These are phyloP conservation scores for Protophormia terraenovae DNA, from an alignment of 2,888 invertebrate species.

Conservation along the genomic window DNA sequence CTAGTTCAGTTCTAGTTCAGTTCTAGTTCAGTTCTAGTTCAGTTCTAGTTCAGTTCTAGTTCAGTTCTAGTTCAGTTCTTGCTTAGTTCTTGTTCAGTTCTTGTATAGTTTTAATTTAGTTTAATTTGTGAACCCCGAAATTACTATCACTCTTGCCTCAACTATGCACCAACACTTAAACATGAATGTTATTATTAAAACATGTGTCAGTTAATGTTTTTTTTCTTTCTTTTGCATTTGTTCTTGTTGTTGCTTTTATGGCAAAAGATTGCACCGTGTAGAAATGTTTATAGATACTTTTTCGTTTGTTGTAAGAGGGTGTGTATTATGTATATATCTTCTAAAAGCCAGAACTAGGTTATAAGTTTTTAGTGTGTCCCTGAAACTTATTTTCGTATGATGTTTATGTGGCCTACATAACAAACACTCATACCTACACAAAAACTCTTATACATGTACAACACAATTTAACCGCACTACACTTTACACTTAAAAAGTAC, in stretches of 20 bases:
- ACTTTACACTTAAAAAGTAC: constrained; percentile 42
- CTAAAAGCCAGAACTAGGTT: constrained; percentile 58
- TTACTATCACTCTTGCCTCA: neutral
- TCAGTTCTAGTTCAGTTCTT: too few species aligned
- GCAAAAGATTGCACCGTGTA: constrained; percentile 8
- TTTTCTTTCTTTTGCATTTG: neutral
- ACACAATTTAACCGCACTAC: constrained; percentile 27
- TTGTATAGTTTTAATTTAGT: too few species aligned
- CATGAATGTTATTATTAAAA: constrained; percentile 59
- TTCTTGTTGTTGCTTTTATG: neutral
- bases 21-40: too few species aligned
- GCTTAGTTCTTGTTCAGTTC: too few species aligned
- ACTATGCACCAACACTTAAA: constrained; percentile 45
- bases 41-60: too few species aligned
- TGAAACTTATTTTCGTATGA: constrained; percentile 61
- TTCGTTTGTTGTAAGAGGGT: neutral
- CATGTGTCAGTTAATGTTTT: constrained; percentile 65
- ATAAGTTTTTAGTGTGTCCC: constrained; percentile 62
- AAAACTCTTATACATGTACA: neutral
- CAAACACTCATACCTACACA: constrained; percentile 24
- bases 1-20: too few species aligned
- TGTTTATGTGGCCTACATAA: constrained; percentile 62
- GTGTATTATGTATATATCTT: constrained; percentile 10
- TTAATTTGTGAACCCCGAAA: neutral
- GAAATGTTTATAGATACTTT: neutral